Conservation (phyloP, 1,140 invertebrate species). For the Drosophila malerkotliana region DNA sequence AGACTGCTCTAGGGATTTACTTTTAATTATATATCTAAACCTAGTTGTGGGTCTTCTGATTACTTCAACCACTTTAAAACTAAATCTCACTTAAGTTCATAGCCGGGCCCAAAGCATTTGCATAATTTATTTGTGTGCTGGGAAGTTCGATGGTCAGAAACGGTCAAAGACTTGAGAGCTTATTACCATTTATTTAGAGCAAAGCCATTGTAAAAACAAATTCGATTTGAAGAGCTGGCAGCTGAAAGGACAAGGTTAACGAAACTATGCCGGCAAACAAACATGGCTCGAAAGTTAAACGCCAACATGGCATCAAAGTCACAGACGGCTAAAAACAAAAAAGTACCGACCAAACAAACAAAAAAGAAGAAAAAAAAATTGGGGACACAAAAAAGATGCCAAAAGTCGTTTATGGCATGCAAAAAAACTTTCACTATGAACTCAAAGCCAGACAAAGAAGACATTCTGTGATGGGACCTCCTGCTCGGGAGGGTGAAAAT, state of each 20-base stretch:
- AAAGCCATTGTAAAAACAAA: slow-evolving; percentile 57
- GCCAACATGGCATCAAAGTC: slow-evolving; percentile 21
- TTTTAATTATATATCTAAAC: not conserved
- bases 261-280: slow-evolving; percentile 46
- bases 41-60: not conserved
- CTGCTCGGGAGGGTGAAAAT: not conserved
- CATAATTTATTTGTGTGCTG: slow-evolving; percentile 68
- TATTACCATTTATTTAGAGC: slow-evolving; percentile 73
- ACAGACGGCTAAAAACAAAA: slow-evolving; percentile 27
- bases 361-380: not conserved
- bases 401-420: slow-evolving; percentile 45
- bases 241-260: slow-evolving; percentile 25
- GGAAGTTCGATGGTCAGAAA: slow-evolving; percentile 37
- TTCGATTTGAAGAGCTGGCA: slow-evolving; percentile 54
- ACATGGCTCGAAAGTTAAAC: slow-evolving; percentile 55
- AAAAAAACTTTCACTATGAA: slow-evolving; percentile 66
- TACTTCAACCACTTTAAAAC: slow-evolving; percentile 19
- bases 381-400: slow-evolving; percentile 9
- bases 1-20: not conserved
- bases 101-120: slow-evolving; percentile 47
- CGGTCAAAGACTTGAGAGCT: slow-evolving; percentile 68
- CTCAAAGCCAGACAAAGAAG: slow-evolving; percentile 66
- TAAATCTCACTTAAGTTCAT: slow-evolving; percentile 25
- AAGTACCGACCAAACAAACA: not conserved
- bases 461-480: slow-evolving; percentile 34